Evolutionary conservation across 2,888 invertebrate species (phyloP), one percentile per base, ranked within the genome.

Genomic region (Himalopsyche tibetana): DNA sequence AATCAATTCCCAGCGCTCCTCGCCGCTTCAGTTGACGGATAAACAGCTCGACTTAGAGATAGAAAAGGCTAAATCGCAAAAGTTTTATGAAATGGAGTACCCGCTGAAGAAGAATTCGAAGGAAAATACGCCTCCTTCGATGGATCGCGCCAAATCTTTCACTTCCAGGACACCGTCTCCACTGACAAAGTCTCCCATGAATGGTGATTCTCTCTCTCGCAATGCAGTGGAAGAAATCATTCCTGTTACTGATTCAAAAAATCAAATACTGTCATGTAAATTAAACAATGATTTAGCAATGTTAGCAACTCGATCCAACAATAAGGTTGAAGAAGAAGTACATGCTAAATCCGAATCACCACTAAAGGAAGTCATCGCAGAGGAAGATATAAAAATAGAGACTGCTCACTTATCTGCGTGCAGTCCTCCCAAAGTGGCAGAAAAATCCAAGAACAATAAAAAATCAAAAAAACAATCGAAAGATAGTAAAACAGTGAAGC

Each of bases 21-120:
- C 94, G 79, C 94, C 95, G 40, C 91, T 94, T 82, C 92, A 94
- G 88, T 92, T 94, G 88, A 95, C 95, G 83, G 95, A 95, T 91
- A 94, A 95, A 90, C 95, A 95, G 90, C 91, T 96, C 88, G 95
- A 96, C 90, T 91, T 95, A 86, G 95, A 96, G 91, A 95, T 95
- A 89, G 94, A 95, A 89, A 95, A 94, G 89, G 93, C 94, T 87
- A 94, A 92, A 36, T 92, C 92, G 84, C 94, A 94, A 91, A 94
- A 94, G 90, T 93, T 93, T 38, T 89, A 92, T 89, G 92, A 91
- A 85, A 93, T 91, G 89, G 93, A 93, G 84, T 88, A 74, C 80
- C 89, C 88, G 90, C 91, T 89, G 90, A 91, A 89, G 89, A 89
- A 87, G 82, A 82, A 83, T 83, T 38, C 85, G 12, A 86, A 87